phyloP scores from a whole-genome alignment of 2,113 vertebrate genomes.

The Brachyistius frenatus region DNA sequence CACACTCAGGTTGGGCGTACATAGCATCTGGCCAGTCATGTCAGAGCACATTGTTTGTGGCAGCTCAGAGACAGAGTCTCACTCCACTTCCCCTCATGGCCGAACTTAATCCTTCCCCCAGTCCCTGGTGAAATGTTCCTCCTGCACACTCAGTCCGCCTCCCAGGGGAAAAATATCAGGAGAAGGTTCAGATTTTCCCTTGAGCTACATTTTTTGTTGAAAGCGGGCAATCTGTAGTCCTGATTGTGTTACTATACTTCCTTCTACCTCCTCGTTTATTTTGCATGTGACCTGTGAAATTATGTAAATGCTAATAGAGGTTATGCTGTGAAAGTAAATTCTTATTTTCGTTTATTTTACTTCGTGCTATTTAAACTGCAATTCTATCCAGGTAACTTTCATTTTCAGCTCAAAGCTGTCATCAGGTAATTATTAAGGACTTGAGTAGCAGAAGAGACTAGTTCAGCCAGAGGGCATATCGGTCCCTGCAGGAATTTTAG shows the following conservation, averaged over 20 bases:
- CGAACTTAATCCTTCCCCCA: conserved; percentile 50
- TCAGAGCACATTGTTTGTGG: conserved; percentile 67
- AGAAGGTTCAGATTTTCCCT: conserved; percentile 38
- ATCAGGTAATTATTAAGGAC: conserved; percentile 62
- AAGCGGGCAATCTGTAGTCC: conserved; percentile 36
- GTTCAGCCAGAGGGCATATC: conserved; percentile 26
- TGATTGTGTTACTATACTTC: conserved; percentile 54
- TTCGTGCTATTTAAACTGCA: conserved; percentile 43
- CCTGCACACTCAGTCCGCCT: conserved; percentile 45
- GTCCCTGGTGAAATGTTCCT: conserved; percentile 59
- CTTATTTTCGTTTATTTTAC: conserved; percentile 43
- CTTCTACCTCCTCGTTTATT: conserved; percentile 51
- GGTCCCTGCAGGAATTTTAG: conserved; percentile 71
- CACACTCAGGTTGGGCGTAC: conserved; percentile 27
- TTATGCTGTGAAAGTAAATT: conserved; percentile 37
- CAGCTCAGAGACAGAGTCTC: conserved; percentile 61
- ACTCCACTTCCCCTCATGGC: conserved; percentile 55
- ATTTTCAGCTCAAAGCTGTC: conserved; percentile 26
- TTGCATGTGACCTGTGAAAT: conserved; percentile 72
- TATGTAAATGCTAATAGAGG: conserved; percentile 60
- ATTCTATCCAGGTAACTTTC: conserved; percentile 44
- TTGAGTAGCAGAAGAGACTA: conserved; percentile 36
- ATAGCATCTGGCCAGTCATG: conserved; percentile 48
- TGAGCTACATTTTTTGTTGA: conserved; percentile 40
- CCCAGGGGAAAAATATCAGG: conserved; percentile 47